These are phyloP conservation scores for Eriosoma lanigerum DNA, from an alignment of 1,140 invertebrate genomes.

Conservation along the genomic window DNA sequence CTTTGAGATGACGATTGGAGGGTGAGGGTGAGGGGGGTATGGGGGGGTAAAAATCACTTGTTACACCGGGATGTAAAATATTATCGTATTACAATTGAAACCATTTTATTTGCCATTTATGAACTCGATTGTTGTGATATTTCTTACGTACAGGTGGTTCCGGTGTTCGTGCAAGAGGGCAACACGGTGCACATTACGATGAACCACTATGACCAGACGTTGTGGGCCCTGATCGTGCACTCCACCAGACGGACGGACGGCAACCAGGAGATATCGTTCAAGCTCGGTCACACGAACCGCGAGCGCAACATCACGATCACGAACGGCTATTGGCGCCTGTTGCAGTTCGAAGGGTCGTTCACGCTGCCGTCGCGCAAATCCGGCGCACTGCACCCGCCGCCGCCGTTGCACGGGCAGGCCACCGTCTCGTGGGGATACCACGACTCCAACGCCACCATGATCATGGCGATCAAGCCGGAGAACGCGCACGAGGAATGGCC, in stretches of 20 bases:
- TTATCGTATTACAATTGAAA: too few relatives aligned
- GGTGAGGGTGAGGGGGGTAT: too few relatives aligned
- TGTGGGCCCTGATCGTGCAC: slow-evolving; percentile 55
- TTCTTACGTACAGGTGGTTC: slow-evolving; percentile 56
- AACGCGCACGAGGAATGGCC: slow-evolving; percentile 52
- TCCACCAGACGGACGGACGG: slow-evolving; percentile 53
- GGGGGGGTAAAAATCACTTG: too few relatives aligned
- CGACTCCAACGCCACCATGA: slow-evolving; percentile 54
- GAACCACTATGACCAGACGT: slow-evolving; percentile 54
- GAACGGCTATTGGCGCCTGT: slow-evolving; percentile 55
- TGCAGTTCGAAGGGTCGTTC: slow-evolving; percentile 56
- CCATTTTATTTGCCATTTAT: too few relatives aligned
- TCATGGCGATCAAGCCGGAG: slow-evolving; percentile 54
- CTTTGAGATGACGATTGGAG: too few relatives aligned
- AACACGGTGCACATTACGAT: slow-evolving; percentile 55
- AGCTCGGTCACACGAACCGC: slow-evolving; percentile 54
- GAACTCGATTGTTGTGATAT: too few relatives aligned
- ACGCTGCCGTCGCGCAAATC: slow-evolving; percentile 55
- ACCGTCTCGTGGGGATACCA: slow-evolving; percentile 56
- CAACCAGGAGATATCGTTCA: slow-evolving; percentile 55
- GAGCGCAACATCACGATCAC: slow-evolving; percentile 53
- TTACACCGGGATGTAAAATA: too few relatives aligned
- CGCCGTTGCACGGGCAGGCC: slow-evolving; percentile 55
- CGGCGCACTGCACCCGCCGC: slow-evolving; percentile 55
- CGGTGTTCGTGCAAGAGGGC: slow-evolving; percentile 54